These are phyloP conservation scores for Hermaeophaga mercurialis DNA, from an alignment of 2,888 invertebrate species.

Conservation along the genomic window DNA sequence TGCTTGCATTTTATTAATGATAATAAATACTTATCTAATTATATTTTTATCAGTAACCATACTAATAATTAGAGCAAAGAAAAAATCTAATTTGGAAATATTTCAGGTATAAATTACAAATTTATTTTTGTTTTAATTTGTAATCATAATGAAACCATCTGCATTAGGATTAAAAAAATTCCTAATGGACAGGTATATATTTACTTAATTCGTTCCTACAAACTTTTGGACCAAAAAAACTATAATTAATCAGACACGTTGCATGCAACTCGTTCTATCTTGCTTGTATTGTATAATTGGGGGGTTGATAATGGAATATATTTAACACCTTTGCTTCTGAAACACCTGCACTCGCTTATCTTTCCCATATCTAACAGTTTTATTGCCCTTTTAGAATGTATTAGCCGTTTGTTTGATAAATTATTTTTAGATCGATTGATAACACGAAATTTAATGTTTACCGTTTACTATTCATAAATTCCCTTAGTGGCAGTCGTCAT, in stretches of 20 bases:
- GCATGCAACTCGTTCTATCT: neutral
- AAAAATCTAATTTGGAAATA: neutral
- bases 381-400: constrained; percentile 8
- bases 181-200: constrained; percentile 2
- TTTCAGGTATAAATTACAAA: neutral
- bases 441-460: neutral
- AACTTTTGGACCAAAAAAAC: constrained; percentile 2
- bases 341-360: constrained; percentile 28
- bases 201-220: constrained; percentile 7
- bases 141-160: constrained; percentile 7
- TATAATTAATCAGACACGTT: constrained; percentile 13
- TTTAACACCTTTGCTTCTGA: constrained; percentile 24
- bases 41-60: no score
- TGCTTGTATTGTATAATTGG: constrained; percentile 18
- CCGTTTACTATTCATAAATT: no score
- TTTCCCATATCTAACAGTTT: constrained; percentile 13
- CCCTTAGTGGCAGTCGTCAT: no score
- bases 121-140: neutral
- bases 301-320: constrained; percentile 1
- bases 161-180: constrained; percentile 4
- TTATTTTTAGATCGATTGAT: neutral
- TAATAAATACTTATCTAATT: no score
- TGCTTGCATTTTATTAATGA: no score
- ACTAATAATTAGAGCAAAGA: no score
- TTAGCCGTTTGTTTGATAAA: neutral